Percentiles rank a stretch among this genome's conserved stretches.
phyloP scores from a whole-genome alignment of 2,888 invertebrate species.

The Ornithoptera priamus region DNA sequence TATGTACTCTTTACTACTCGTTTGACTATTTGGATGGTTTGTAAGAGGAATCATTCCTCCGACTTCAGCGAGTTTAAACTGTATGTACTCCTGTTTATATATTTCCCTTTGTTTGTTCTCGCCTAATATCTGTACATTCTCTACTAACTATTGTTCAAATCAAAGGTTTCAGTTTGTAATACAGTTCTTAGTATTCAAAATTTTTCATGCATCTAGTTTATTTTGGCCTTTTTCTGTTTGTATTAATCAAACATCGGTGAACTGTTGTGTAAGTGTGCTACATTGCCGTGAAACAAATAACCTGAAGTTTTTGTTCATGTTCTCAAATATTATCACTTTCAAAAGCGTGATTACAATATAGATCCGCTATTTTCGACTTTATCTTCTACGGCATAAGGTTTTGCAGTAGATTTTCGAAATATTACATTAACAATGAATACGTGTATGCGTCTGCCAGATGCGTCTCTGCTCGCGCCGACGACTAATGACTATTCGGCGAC shows the following conservation, averaged over 20 bases:
- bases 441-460: conserved; percentile 68
- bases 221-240: too few relatives aligned
- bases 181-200: too few relatives aligned
- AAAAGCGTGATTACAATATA: conserved; percentile 33
- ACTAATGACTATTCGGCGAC: conserved; percentile 74
- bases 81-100: conserved; percentile 59
- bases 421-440: conserved; percentile 31
- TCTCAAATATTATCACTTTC: conserved; percentile 59
- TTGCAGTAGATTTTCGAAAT: background rate
- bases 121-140: conserved; percentile 37
- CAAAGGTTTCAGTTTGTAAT: too few relatives aligned
- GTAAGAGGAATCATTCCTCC: conserved; percentile 72
- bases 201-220: too few relatives aligned
- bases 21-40: conserved; percentile 57
- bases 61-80: conserved; percentile 70
- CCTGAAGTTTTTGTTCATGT: conserved; percentile 44
- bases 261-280: background rate
- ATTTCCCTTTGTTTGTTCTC: conserved; percentile 64
- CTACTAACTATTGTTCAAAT: too few relatives aligned
- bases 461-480: conserved; percentile 57
- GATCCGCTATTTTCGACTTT: conserved; percentile 30
- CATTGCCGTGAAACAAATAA: conserved; percentile 22
- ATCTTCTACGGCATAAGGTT: conserved; percentile 1
- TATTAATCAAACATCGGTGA: background rate
- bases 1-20: conserved; percentile 19